phyloP scores from a whole-genome alignment of 2,888 invertebrate species.

The Ennomos fuscantarius region DNA sequence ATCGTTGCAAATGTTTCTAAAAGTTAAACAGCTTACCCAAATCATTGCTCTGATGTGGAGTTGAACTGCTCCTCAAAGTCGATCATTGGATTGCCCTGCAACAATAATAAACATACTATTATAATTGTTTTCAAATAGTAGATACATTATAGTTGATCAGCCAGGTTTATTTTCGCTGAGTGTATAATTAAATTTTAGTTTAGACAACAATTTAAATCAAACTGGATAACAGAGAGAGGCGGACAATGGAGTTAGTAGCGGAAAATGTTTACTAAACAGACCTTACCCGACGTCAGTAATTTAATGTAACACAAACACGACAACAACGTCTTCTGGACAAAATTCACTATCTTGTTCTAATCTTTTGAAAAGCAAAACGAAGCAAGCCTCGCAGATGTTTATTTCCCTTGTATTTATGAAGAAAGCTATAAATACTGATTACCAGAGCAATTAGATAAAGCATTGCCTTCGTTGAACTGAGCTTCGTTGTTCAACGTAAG shows the following conservation, averaged over 20 bases:
- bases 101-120: slow-evolving; percentile 44
- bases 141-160: neutral
- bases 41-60: slow-evolving; percentile 62
- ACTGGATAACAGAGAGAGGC: slow-evolving; percentile 45
- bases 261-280: slow-evolving; percentile 66
- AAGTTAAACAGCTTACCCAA: slow-evolving; percentile 60
- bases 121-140: neutral
- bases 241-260: slow-evolving; percentile 62
- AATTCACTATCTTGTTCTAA: slow-evolving; percentile 55
- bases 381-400: slow-evolving; percentile 38
- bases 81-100: slow-evolving; percentile 68
- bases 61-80: slow-evolving; percentile 43
- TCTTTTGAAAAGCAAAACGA: slow-evolving; percentile 42
- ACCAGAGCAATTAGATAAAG: slow-evolving; percentile 47
- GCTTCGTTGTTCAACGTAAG: neutral
- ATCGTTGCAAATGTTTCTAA: neutral
- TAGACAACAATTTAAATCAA: slow-evolving; percentile 52
- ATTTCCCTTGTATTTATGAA: slow-evolving; percentile 45
- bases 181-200: too few species aligned
- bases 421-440: slow-evolving; percentile 42
- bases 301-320: slow-evolving; percentile 71
- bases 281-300: slow-evolving; percentile 65
- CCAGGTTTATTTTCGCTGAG: slow-evolving; percentile 43
- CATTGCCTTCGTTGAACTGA: slow-evolving; percentile 36
- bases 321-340: slow-evolving; percentile 64